These are phyloP conservation scores for Oncorhynchus gorbuscha DNA, from an alignment of 2,113 vertebrate genomes.

Conservation along the genomic window DNA sequence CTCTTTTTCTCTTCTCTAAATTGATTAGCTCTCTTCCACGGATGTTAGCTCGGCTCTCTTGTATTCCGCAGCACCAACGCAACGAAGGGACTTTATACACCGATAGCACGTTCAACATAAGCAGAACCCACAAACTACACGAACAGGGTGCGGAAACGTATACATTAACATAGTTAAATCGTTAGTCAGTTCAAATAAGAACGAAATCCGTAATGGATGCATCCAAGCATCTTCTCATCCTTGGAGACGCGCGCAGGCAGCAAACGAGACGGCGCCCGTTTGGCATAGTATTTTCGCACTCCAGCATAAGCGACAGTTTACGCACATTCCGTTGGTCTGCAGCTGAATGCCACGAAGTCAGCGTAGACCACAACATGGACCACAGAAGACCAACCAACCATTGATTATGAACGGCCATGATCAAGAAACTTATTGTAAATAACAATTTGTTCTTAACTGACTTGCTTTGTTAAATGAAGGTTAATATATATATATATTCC, in stretches of 20 bases:
- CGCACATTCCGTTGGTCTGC: conserved; percentile 66
- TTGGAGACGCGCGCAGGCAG: conserved; percentile 65
- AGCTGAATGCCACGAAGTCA: conserved; percentile 58
- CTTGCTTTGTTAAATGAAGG: too few relatives aligned
- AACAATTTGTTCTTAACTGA: too few relatives aligned
- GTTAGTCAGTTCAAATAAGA: conserved; percentile 33
- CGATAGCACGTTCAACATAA: conserved; percentile 54
- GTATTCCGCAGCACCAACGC: conserved; percentile 75
- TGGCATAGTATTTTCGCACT: conserved; percentile 65
- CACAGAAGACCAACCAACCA: conserved; percentile 20
- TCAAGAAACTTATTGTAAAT: not conserved
- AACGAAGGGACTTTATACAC: conserved; percentile 29
- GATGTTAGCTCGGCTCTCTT: conserved; percentile 60
- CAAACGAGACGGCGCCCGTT: conserved; percentile 67
- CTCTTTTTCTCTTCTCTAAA: conserved; percentile 50
- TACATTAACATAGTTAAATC: not conserved
- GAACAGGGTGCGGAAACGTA: not conserved
- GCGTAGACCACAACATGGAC: conserved; percentile 16
- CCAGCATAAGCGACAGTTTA: conserved; percentile 62
- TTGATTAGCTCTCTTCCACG: conserved; percentile 66
- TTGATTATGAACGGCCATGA: conserved; percentile 24
- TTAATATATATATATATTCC: too few relatives aligned
- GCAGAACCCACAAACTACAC: conserved; percentile 51
- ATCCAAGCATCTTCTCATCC: conserved; percentile 64
- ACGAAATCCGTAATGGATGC: conserved; percentile 52